Base-by-base conservation (phyloP, 1,140 invertebrate species). In the Oncopodura yosiiana region DNA sequence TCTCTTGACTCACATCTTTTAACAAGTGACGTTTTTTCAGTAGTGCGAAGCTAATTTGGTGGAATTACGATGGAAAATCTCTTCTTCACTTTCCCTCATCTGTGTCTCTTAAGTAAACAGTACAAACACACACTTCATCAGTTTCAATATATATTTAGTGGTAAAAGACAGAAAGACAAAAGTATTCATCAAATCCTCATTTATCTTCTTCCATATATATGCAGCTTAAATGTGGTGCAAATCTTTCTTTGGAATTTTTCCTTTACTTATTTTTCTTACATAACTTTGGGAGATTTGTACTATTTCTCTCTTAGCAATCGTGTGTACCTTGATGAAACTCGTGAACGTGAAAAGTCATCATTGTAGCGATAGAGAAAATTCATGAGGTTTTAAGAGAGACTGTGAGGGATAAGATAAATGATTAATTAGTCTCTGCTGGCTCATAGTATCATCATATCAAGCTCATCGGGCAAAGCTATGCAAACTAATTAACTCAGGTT, bases 401-500 rank as follows among this genome's bases (percentile, higher is more conserved):
- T 23, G 29, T 38, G 48, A 14, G 26, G 48, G 38, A 27, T 6
- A 42, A 18, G 37, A 24, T 36, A 27, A 27, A 54, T 54, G 52
- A 54, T 54, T 54, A 54, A 54, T 54, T 54, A 54, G 21, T 19
- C 50, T 12, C 14, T 27, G 16, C 23, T 44, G n/a, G n/a, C 37
- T n/a, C 36, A 6, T 8, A 32, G n/a, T 8, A 3, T 24, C 19
- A 53, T 54, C 41, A 54, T 46, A 44, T 45, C 43, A 14, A 30
- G 23, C 39, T 51, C 49, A 51, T 26, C 29, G 42, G 19, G 18
- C 16, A 19, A 18, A 46, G 19, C 52, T 54, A 53, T 53, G 50
- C 50, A 53, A 54, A 54, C 52, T 54, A 54, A 54, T 54, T 54
- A 54, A 54, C 52, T 54, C 52, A 45, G 52, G 43, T 38, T 38